phyloP scores from a whole-genome alignment of 2,888 invertebrate genomes.

The Carabus problematicus region DNA sequence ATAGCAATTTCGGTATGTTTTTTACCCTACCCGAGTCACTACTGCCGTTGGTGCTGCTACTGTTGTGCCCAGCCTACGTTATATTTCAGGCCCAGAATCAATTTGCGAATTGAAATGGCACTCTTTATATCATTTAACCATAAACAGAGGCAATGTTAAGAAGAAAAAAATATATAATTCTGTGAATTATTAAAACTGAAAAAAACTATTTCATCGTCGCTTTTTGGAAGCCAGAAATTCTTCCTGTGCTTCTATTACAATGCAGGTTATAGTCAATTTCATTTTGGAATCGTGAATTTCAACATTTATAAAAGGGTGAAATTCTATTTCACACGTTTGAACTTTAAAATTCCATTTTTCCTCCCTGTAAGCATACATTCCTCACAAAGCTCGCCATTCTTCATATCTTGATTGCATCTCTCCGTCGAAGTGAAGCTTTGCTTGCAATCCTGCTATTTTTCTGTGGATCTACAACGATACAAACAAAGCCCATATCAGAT shows the following conservation, averaged over 20 bases:
- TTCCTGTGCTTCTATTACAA: no score
- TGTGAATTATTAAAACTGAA: no score
- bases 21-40: conserved; percentile 48
- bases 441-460: conserved; percentile 26
- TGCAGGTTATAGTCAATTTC: no score
- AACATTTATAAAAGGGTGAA: no score
- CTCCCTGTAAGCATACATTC: no score
- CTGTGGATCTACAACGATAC: conserved; percentile 22
- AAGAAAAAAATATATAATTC: neutral
- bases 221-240: no score
- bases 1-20: conserved; percentile 56
- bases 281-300: no score
- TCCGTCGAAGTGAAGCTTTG: conserved; percentile 4
- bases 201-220: no score
- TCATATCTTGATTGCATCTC: conserved; percentile 29
- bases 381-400: conserved; percentile 11
- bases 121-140: neutral
- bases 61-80: neutral
- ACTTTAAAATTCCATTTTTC: no score
- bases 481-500: conserved; percentile 16
- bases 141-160: neutral
- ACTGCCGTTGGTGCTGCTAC: conserved; percentile 50
- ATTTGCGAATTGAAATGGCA: conserved; percentile 24
- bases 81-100: conserved; percentile 9
- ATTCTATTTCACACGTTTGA: no score